These are phyloP conservation scores for Biston stratarius DNA, from an alignment of 2,888 invertebrate genomes.

Conservation along the genomic window DNA sequence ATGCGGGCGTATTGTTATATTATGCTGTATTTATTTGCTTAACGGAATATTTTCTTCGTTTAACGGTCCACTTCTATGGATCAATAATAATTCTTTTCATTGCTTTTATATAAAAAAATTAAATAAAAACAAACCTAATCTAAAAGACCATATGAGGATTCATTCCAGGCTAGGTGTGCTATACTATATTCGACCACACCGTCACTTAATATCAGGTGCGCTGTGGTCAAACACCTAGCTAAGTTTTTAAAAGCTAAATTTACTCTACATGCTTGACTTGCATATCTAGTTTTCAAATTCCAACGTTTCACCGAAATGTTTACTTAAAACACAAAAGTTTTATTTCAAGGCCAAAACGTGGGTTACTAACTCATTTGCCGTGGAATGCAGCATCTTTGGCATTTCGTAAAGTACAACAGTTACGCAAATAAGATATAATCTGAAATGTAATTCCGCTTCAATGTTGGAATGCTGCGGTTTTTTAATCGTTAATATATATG, in stretches of 20 bases:
- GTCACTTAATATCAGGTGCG: too few relatives aligned
- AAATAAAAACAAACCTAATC: too few relatives aligned
- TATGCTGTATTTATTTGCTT: slow-evolving; percentile 7
- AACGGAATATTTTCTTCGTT: not conserved
- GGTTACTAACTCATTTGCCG: slow-evolving; percentile 7
- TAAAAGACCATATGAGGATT: too few relatives aligned
- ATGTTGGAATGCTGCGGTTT: slow-evolving; percentile 45
- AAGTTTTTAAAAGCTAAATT: too few relatives aligned
- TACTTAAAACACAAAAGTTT: not conserved
- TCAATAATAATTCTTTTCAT: too few relatives aligned
- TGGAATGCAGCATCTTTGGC: slow-evolving; percentile 39
- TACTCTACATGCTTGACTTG: not conserved
- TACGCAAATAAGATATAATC: slow-evolving; percentile 48
- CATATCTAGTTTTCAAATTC: not conserved
- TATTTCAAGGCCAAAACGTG: slow-evolving; percentile 7
- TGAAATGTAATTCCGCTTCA: slow-evolving; percentile 40
- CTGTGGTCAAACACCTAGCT: too few relatives aligned
- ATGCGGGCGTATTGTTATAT: slow-evolving; percentile 12
- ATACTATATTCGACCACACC: too few relatives aligned
- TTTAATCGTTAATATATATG: slow-evolving; percentile 36
- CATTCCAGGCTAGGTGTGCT: too few relatives aligned
- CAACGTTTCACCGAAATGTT: not conserved
- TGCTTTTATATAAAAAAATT: too few relatives aligned
- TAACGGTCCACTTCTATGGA: too few relatives aligned
- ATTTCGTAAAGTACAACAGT: slow-evolving; percentile 41